A percentile compares a stretch with the other conserved stretches of the same genome.
Conservation (phyloP, 2,888 invertebrate genomes). For the Metacarcinus magister region DNA sequence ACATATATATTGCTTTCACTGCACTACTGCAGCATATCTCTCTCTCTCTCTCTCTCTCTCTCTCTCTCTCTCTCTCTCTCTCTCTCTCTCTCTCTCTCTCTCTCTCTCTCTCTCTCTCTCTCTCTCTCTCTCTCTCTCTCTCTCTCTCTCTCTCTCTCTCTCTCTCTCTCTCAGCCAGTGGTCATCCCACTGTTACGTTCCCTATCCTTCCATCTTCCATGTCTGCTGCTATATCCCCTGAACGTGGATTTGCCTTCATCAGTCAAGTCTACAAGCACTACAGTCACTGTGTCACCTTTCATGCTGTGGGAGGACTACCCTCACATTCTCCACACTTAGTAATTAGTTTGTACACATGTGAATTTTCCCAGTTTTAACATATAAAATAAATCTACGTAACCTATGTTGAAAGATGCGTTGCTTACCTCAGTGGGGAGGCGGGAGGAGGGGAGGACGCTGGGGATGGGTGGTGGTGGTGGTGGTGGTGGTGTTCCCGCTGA, state of each 20-base stretch:
- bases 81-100: constrained; percentile 49
- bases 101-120: constrained; percentile 40
- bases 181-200: background rate
- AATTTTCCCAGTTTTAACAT: background rate
- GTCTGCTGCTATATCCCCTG: background rate
- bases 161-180: background rate
- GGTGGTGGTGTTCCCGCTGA: constrained; percentile 76
- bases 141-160: background rate
- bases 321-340: background rate
- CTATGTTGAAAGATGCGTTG: background rate
- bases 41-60: constrained; percentile 57
- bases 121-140: constrained; percentile 22
- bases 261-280: background rate
- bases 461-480: constrained; percentile 78
- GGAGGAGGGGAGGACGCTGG: constrained; percentile 64
- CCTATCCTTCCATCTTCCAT: constrained; percentile 14
- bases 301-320: background rate
- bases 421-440: constrained; percentile 75
- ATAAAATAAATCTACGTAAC: background rate
- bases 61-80: constrained; percentile 57
- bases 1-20: background rate
- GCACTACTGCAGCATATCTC: background rate
- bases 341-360: background rate
- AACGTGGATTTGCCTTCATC: background rate
- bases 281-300: background rate